phyloP scores from a whole-genome alignment of 2,797 vertebrate species.

The Takifugu rubripes region DNA sequence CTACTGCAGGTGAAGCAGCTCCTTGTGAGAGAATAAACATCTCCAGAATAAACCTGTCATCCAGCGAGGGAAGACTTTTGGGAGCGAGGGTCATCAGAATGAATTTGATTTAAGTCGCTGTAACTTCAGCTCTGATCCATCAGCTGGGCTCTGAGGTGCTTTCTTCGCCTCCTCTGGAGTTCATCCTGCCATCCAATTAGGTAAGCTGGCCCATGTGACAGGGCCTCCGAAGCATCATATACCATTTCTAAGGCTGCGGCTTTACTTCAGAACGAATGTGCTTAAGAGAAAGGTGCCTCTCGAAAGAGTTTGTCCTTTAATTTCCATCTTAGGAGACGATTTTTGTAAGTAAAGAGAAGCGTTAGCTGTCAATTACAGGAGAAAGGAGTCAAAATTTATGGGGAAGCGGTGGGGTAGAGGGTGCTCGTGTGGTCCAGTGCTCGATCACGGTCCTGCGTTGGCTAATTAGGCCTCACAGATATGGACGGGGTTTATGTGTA shows the following conservation, averaged over 20 bases:
- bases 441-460: slow-evolving; percentile 35
- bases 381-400: slow-evolving; percentile 7
- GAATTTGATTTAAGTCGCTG: slow-evolving; percentile 33
- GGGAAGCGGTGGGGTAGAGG: slow-evolving; percentile 20
- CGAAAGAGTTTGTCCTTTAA: slow-evolving; percentile 12
- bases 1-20: slow-evolving; percentile 7
- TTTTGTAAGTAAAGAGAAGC: slow-evolving; percentile 8
- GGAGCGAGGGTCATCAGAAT: slow-evolving; percentile 25
- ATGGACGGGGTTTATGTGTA: slow-evolving; percentile 49
- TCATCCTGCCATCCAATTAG: slow-evolving; percentile 30
- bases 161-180: slow-evolving; percentile 17
- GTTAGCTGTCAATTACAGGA: slow-evolving; percentile 43
- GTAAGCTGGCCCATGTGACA: slow-evolving; percentile 16
- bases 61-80: slow-evolving; percentile 13
- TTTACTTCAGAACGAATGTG: slow-evolving; percentile 1
- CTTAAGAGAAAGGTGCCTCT: slow-evolving; percentile 4
- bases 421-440: slow-evolving; percentile 16
- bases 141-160: slow-evolving; percentile 13
- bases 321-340: slow-evolving; percentile 23
- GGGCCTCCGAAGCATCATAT: slow-evolving; percentile 6
- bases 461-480: slow-evolving; percentile 59
- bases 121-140: slow-evolving; percentile 31
- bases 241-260: neutral
- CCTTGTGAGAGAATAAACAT: slow-evolving; percentile 13
- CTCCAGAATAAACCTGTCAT: slow-evolving; percentile 34